These are phyloP conservation scores for Heliconius sara DNA, from an alignment of 2,888 invertebrate species.

Conservation along the genomic window DNA sequence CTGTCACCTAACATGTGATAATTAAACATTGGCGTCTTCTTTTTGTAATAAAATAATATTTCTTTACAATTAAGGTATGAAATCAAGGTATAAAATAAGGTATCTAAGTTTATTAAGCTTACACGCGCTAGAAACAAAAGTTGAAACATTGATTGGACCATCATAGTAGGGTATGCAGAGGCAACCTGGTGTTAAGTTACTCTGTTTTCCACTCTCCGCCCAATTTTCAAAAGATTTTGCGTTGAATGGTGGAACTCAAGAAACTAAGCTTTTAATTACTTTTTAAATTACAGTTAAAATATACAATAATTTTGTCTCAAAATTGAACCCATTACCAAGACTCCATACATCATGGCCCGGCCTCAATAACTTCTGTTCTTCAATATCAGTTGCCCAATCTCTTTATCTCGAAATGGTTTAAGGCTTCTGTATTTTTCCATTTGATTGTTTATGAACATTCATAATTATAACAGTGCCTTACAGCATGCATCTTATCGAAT, in stretches of 20 bases:
- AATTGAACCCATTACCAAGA: neutral
- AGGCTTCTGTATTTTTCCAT: slow-evolving; percentile 55
- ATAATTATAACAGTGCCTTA: slow-evolving; percentile 28
- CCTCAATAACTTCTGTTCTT: neutral
- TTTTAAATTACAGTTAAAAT: neutral
- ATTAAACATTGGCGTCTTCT: neutral
- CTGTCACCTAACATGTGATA: neutral
- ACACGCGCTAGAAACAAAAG: neutral
- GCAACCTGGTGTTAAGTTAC: no score
- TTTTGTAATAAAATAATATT: neutral
- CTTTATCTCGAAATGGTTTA: slow-evolving; percentile 3
- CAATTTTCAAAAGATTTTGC: neutral
- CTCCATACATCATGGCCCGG: neutral
- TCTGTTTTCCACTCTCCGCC: neutral
- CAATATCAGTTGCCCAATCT: neutral
- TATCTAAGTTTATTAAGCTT: neutral
- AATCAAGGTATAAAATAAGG: neutral
- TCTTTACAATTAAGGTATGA: neutral
- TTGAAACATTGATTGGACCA: neutral
- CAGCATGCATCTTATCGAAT: slow-evolving; percentile 27
- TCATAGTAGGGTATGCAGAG: no score
- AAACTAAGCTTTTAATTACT: no score
- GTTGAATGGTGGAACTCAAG: neutral
- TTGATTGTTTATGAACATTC: slow-evolving; percentile 59
- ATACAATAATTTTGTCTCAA: neutral